Base-by-base conservation (phyloP, 2,888 invertebrate species). In the Colletes collaris region DNA sequence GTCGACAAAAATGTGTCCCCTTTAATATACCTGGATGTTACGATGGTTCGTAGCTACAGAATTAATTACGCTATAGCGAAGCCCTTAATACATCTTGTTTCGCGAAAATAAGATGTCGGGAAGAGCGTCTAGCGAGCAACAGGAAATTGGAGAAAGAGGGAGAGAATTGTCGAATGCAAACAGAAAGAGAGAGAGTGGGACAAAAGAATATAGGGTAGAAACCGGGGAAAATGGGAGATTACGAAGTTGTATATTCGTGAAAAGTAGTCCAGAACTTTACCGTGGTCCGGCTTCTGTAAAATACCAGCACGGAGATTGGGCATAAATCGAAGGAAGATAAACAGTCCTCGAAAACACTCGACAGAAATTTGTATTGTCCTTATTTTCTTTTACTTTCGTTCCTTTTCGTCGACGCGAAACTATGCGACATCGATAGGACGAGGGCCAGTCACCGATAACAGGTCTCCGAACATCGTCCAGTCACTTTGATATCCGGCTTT, bases 251-350 rank as follows among this genome's bases (percentile, higher is more conserved):
- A 56, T 75, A 80, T 76, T 77, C 60, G 84, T 65, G 71, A 65
- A 60, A 84, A 82, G 82, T 79, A 78, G 81, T 68, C 11, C 65
- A 40, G 37, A 84, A 81, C 68, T 81, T 63, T n/a, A 66, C 11
- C 58, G 53, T 50, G 11, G 72, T 67, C 53, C 67, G 65, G 62
- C 74, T 83, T 66, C 13, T 60, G 55, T 55, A 53, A 63, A 46
- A 53, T 55, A 44, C 13, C 11, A 64, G 4, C 6, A 40, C 4
- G 4, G 40, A 40, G 40, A 40, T 7, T n/a, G 27, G 68, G 59
- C 53, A 49, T 67, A 64, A 62, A 62, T 65, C 68, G 72, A 66
- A 53, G 55, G 58, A 65, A 73, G 70, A 70, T 73, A 77, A 81
- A 76, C 59, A 7, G 70, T 67, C 64, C 50, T 46, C 40, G n/a